These are phyloP conservation scores for Onchidella celtica DNA, from an alignment of 2,888 invertebrate species.

Conservation along the genomic window DNA sequence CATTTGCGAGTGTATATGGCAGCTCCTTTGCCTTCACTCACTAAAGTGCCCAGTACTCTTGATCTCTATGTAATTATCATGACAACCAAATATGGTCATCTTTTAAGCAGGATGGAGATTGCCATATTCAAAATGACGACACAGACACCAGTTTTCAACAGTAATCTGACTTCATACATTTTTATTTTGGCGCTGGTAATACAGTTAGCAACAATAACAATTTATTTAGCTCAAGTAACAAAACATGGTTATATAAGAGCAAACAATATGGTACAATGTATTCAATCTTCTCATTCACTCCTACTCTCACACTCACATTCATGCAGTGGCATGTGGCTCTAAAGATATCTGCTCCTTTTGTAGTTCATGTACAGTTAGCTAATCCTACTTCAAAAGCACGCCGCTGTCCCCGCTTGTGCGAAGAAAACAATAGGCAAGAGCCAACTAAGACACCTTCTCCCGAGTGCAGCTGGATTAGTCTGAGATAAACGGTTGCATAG, in stretches of 20 bases:
- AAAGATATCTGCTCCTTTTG: background rate
- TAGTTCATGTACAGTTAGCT: background rate
- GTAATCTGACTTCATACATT: background rate
- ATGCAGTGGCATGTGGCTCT: background rate
- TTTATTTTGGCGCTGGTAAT: background rate
- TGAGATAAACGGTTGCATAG: too few relatives aligned
- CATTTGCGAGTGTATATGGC: too few relatives aligned
- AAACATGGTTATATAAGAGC: too few relatives aligned
- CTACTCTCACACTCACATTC: background rate
- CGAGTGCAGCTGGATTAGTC: background rate
- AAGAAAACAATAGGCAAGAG: background rate
- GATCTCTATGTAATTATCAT: too few relatives aligned
- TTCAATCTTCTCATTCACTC: background rate
- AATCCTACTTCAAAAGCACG: background rate
- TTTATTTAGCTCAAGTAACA: background rate
- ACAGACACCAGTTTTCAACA: background rate
- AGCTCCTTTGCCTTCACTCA: too few relatives aligned
- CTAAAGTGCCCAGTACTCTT: too few relatives aligned
- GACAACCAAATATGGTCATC: too few relatives aligned
- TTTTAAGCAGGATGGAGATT: too few relatives aligned
- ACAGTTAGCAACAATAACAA: background rate
- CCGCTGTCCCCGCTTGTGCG: background rate
- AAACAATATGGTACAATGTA: background rate
- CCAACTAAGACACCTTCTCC: background rate
- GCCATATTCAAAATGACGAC: too few relatives aligned